A percentile compares a stretch with the other conserved stretches of the same genome.
These are phyloP conservation scores for Rhinichthys osculus DNA, from an alignment of 2,797 vertebrate genomes.

Conservation along the genomic window DNA sequence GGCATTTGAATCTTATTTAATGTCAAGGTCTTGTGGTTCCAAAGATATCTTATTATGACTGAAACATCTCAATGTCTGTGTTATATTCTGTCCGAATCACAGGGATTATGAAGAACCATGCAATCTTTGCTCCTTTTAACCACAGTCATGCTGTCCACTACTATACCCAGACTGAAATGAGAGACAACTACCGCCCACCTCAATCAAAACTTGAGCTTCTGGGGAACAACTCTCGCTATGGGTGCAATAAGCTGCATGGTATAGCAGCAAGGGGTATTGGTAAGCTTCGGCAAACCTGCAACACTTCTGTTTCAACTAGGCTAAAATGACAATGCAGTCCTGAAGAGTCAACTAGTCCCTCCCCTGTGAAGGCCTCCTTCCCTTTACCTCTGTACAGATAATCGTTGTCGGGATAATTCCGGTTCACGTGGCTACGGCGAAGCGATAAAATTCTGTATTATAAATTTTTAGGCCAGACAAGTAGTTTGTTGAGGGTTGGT, in stretches of 20 bases:
- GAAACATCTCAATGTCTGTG: not conserved
- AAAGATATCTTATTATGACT: not conserved
- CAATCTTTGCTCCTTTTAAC: slow-evolving; percentile 50
- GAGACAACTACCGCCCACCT: slow-evolving; percentile 72
- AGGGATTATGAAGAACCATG: slow-evolving; percentile 66
- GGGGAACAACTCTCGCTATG: slow-evolving; percentile 67
- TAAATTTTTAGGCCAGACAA: too few species aligned
- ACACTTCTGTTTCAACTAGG: not conserved
- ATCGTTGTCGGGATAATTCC: too few species aligned
- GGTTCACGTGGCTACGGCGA: too few species aligned
- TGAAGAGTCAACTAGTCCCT: too few species aligned
- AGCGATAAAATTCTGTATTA: too few species aligned
- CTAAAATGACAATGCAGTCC: not conserved
- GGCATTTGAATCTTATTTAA: not conserved
- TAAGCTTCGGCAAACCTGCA: slow-evolving; percentile 61
- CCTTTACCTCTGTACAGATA: too few species aligned
- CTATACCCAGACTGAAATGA: slow-evolving; percentile 75
- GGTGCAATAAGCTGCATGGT: slow-evolving; percentile 68
- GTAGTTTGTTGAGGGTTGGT: too few species aligned
- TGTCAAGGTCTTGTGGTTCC: not conserved
- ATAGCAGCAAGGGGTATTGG: slow-evolving; percentile 72
- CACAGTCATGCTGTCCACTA: slow-evolving; percentile 57
- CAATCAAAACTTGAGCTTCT: slow-evolving; percentile 69
- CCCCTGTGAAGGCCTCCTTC: too few species aligned
- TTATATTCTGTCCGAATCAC: slow-evolving; percentile 34